Evolutionary conservation across 2,797 vertebrate species (phyloP), one percentile per base, ranked within the genome.

Genomic region (Taeniopygia guttata): DNA sequence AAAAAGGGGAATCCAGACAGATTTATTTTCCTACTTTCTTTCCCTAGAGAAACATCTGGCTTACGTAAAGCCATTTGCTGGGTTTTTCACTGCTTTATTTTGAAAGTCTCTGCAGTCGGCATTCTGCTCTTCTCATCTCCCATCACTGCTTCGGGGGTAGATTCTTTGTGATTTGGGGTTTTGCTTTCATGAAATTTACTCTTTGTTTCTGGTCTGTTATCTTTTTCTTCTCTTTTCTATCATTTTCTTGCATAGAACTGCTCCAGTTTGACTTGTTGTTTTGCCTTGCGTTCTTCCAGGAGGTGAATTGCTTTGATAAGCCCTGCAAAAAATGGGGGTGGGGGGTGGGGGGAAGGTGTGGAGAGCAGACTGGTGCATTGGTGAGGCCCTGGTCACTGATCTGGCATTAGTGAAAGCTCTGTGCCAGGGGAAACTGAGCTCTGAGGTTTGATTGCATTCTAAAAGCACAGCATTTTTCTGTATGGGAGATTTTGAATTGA

Each of bases 21-120:
- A 76, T 78, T 87, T 89, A 67, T 93, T 88, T 93, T 89, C 72
- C 64, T 88, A 4, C 58, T 93, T 94, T 84, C 69, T 84, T 93
- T 84, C 90, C 48, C 77, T 69, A 40, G 58, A 94, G 87, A 91
- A 95, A 94, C 66, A 89, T 94, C 89, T 95, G 87, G 76, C 89
- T 96, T 92, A 91, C 76, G 92, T 93, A 96, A 96, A 96, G 59
- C 76, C 58, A 78, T 91, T 95, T 95, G n/a, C 69, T 92, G 75
- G 5, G n/a, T 67, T 89, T 92, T 84, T 87, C 14, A 4, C n/a
- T 66, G 51, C 73, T 78, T 87, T 85, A 77, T 87, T 94, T 89
- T 75, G 79, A 75, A 90, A 91, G 42, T 62, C 36, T 80, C 68
- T 34, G 54, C 43, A 45, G 72, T 84, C 1, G 27, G 40, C 73